Evolutionary conservation across 2,113 vertebrate genomes (phyloP), one percentile per base, ranked within the genome.

Genomic region (Neoarius graeffei): DNA sequence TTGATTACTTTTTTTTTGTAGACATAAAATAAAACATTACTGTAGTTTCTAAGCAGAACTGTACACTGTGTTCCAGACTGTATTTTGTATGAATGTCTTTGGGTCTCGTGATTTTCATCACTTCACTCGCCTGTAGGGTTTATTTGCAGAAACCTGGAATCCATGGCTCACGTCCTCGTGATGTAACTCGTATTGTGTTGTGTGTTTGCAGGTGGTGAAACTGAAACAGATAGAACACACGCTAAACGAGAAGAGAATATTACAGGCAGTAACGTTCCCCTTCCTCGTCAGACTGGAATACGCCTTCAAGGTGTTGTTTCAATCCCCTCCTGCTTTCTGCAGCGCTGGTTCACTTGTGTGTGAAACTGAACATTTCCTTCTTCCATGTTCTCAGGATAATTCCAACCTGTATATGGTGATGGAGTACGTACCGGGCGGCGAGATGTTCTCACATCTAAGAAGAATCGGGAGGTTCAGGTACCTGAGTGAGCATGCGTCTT

Each of bases 211-310:
- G 98, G 98, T 99, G 59, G 98, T 99, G 92, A 99, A 99, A 94
- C 96, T 99, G 95, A 99, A 99, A 95, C 98, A 99, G 94, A 99
- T 99, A 96, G 98, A 99, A 95, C 98, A 99, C 94, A 99, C 98
- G 0, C 91, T 99, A 95, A 99, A 99, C 83, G 98, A 99, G 94
- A 99, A 99, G 94, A 96, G 97, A 95, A 99, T 99, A 97, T 96
- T 99, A 92, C 98, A 99, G 94, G 98, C 98, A 0, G 98, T 99
- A 92, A 98, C 97, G 94, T 99, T 99, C 85, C 98, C 98, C 87
- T 99, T 99, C 92, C 97, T 99, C 82, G 98, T 99, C 94, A 97
- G 95, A 95, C 95, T 99, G 93, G 98, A 99, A 92, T 99, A 99
- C 91, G 96, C 98, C 87, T 99, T 99, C 95, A 99, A 99, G 98